These are phyloP conservation scores for Willisornis vidua DNA, from an alignment of 2,113 vertebrate genomes.

Conservation along the genomic window DNA sequence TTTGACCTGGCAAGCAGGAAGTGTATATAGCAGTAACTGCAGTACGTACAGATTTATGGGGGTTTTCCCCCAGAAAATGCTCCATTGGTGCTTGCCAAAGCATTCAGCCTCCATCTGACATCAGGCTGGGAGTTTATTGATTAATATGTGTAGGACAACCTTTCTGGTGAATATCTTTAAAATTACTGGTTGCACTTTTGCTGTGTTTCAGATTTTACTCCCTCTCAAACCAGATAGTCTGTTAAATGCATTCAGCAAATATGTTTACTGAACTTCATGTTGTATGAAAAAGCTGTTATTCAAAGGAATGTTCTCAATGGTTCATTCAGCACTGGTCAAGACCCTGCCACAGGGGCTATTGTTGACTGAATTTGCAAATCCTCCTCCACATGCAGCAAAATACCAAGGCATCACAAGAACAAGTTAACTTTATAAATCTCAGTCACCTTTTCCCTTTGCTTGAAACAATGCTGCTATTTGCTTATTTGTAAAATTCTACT, in stretches of 20 bases:
- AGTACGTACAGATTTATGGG: not conserved
- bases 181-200: not conserved
- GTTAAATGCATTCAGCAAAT: constrained; percentile 2
- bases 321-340: constrained; percentile 32
- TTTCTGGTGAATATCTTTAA: not conserved
- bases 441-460: not conserved
- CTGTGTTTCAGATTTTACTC: not conserved
- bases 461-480: constrained; percentile 61
- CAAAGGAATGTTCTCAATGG: constrained; percentile 33
- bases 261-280: constrained; percentile 12
- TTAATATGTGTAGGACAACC: not conserved
- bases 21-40: not conserved
- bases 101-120: not conserved
- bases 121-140: not conserved
- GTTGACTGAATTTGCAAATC: constrained; percentile 48
- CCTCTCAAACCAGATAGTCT: not conserved
- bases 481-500: constrained; percentile 29
- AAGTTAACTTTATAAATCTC: constrained; percentile 43
- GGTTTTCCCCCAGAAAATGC: not conserved
- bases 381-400: constrained; percentile 49
- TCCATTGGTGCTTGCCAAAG: not conserved
- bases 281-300: constrained; percentile 13
- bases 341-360: not conserved
- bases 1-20: not conserved
- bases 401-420: constrained; percentile 44